Evolutionary conservation across 2,888 invertebrate species (phyloP), one percentile per base, ranked within the genome.

Genomic region (Metellina segmentata): DNA sequence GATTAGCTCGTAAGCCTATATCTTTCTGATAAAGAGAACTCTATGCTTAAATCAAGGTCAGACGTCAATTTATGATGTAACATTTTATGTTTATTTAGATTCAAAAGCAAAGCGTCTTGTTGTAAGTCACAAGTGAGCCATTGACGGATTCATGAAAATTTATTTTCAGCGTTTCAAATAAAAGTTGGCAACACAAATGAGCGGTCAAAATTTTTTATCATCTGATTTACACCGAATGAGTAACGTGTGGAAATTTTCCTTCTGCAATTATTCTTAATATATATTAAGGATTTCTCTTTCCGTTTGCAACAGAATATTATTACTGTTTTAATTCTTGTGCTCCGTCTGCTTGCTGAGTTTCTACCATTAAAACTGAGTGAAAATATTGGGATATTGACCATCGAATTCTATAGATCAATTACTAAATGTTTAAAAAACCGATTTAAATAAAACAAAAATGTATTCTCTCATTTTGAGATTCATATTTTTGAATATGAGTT

Each of bases 371-470:
- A 49, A 8, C 6, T 49, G 48, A 13, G 8, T 49, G 48, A 77
- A 77, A 51, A 49, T 77, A 61, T 61, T 61, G 61, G 5, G 61
- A 61, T 7, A 61, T 61, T 61, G 13, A 61, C 16, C 61, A 16
- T 61, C 11, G 61, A 61, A 16, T 16, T 61, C 61, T 16, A 61
- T 6, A 9, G 61, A 11, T 61, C 16, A 61, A 61, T 61, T 61
- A 0, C 6, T 61, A 78, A 19, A 85, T 74, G 74, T 85, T 19
- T 13, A 53, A 74, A 61, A 13, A n/a, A 72, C 52, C 51, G 53
- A 61, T 74, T 13, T 85, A 74, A 85, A 85, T 8, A 34, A 16
- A 61, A 34, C 34, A 75, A 78, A 83, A 71, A 85, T 85, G 83
- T 53, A 85, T 85, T 85, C 4, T 53, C n/a, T 85, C 52, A 61